Percentiles rank a stretch among this genome's conserved stretches.
phyloP scores from a whole-genome alignment of 2,797 vertebrate species.

The Pseudocheirus occidentalis region DNA sequence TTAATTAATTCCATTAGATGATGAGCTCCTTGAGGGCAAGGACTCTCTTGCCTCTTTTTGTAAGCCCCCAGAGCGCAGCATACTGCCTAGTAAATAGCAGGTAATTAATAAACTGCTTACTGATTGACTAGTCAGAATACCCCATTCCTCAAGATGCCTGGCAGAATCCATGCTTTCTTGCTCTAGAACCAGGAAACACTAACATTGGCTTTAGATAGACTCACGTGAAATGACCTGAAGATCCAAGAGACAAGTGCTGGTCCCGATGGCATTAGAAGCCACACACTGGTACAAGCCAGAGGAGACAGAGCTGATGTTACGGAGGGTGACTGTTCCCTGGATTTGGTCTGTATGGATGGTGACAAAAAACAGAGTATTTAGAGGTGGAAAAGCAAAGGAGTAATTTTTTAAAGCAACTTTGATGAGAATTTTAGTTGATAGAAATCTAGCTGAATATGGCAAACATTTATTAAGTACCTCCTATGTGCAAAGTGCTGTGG shows the following conservation, averaged over 20 bases:
- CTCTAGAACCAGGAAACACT: not conserved
- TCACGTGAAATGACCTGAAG: constrained; percentile 96
- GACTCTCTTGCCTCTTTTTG: not conserved
- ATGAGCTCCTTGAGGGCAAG: not conserved
- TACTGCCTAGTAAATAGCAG: not conserved
- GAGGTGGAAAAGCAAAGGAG: constrained; percentile 72
- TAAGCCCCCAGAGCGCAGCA: not conserved
- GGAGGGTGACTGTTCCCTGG: constrained; percentile 94
- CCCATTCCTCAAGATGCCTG: constrained; percentile 11
- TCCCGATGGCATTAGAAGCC: constrained; percentile 95
- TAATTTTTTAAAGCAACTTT: constrained; percentile 36
- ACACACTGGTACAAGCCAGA: constrained; percentile 98
- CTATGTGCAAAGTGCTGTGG: not conserved
- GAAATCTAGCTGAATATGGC: constrained; percentile 61
- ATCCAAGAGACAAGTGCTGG: constrained; percentile 95
- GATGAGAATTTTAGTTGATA: constrained; percentile 70
- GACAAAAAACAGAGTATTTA: constrained; percentile 19
- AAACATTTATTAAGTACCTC: not conserved
- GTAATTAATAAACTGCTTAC: not conserved
- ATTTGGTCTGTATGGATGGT: constrained; percentile 90
- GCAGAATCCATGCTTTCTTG: not conserved
- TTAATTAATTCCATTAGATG: not conserved
- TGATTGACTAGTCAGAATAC: not conserved
- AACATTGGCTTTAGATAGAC: constrained; percentile 77
- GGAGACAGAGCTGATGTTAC: constrained; percentile 94